A percentile compares a stretch with the other conserved stretches of the same genome.
Evolutionary conservation across 2,113 vertebrate species (phyloP).

Genomic region (Lepus europaeus): DNA sequence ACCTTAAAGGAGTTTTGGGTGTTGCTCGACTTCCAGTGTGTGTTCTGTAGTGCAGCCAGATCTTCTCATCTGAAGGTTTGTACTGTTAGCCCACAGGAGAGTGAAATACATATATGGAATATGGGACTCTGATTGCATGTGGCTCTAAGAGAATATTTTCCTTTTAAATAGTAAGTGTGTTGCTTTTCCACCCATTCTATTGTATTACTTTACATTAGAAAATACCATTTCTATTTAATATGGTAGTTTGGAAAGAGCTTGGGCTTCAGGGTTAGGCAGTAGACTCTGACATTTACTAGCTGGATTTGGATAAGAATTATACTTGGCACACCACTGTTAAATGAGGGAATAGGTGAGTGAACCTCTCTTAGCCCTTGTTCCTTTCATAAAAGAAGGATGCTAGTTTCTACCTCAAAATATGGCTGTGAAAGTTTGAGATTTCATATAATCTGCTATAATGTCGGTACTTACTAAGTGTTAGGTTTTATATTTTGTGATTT

Average conservation of each 20-base stretch:
- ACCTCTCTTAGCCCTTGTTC: not conserved
- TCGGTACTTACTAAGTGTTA: not conserved
- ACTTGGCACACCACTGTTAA: not conserved
- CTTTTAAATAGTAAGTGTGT: constrained; percentile 51
- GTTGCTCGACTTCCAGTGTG: constrained; percentile 65
- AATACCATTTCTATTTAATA: constrained; percentile 2
- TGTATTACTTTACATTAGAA: not conserved
- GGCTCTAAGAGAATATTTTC: constrained; percentile 55
- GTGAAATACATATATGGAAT: constrained; percentile 54
- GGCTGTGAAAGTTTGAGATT: not conserved
- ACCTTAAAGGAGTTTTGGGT: constrained; percentile 69
- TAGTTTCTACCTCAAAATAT: constrained; percentile 21
- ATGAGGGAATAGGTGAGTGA: not conserved
- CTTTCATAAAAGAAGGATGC: not conserved
- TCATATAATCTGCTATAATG: not conserved
- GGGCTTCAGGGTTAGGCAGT: not conserved
- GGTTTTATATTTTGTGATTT: not conserved
- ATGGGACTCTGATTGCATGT: constrained; percentile 26
- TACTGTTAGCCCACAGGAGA: constrained; percentile 19
- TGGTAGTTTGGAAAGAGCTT: not conserved
- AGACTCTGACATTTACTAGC: not conserved
- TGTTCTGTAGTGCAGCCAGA: constrained; percentile 73
- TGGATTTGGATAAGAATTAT: not conserved
- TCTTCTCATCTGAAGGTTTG: constrained; percentile 63
- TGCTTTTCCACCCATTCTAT: not conserved